A percentile compares a stretch with the other conserved stretches of the same genome.
These are phyloP conservation scores for Helarctos malayanus DNA, from an alignment of 2,797 vertebrate genomes.

Conservation along the genomic window DNA sequence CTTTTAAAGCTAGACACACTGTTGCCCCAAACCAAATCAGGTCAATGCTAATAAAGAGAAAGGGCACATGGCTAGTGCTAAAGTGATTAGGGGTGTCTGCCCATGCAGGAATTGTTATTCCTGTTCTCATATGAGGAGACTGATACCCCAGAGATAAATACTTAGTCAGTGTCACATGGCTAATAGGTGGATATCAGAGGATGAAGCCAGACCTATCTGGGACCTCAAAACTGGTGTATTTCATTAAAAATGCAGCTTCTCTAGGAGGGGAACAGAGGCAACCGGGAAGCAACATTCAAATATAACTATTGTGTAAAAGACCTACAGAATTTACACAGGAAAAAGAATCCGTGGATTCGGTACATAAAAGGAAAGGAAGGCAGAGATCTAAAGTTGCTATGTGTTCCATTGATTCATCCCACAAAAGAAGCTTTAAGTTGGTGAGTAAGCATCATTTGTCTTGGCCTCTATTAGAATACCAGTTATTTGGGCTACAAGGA, in stretches of 20 bases:
- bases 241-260: neutral
- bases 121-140: neutral
- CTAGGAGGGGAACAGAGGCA: neutral
- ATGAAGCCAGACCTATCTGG: neutral
- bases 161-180: neutral
- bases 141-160: neutral
- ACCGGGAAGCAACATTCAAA: neutral
- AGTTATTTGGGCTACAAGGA: neutral
- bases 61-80: neutral
- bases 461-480: neutral
- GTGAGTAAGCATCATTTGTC: neutral
- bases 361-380: neutral
- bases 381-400: neutral
- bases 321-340: neutral
- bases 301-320: neutral
- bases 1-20: neutral
- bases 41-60: neutral
- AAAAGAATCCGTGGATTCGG: neutral
- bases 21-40: neutral
- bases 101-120: neutral
- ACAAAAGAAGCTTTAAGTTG: conserved; percentile 7
- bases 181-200: neutral
- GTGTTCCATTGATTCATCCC: neutral
- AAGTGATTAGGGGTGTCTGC: neutral
- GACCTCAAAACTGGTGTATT: neutral